Evolutionary conservation across 2,113 vertebrate species (phyloP).

Genomic region (Natator depressus): DNA sequence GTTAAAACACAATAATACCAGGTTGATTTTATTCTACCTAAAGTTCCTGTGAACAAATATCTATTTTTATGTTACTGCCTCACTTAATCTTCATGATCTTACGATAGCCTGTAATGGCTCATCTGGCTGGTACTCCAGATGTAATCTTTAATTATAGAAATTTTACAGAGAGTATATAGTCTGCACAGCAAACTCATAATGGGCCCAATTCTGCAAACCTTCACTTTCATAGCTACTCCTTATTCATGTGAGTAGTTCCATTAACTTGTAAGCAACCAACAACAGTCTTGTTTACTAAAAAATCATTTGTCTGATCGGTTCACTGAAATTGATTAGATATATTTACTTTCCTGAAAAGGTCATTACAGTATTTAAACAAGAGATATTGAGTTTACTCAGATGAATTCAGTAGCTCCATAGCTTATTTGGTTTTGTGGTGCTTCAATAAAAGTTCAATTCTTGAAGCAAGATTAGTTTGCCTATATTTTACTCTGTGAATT

Average conservation of each 20-base stretch:
- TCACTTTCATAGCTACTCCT: background rate
- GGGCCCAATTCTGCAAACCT: background rate
- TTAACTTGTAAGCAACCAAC: too few relatives aligned
- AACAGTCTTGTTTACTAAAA: too few relatives aligned
- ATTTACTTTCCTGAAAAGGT: background rate
- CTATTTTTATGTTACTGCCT: background rate
- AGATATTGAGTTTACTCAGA: background rate
- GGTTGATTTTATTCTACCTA: background rate
- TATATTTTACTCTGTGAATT: background rate
- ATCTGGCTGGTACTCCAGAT: background rate
- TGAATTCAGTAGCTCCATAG: background rate
- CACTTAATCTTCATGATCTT: background rate
- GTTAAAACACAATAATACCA: background rate
- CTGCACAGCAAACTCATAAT: background rate
- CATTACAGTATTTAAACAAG: background rate
- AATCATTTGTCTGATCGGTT: too few relatives aligned
- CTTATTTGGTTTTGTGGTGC: background rate
- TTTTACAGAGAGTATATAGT: background rate
- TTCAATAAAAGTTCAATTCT: background rate
- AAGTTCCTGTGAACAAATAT: background rate
- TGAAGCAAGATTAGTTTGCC: background rate
- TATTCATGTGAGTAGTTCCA: too few relatives aligned
- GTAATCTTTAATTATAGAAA: background rate
- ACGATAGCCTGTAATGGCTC: background rate
- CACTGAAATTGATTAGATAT: background rate